Evolutionary conservation across 2,888 invertebrate genomes (phyloP).

Genomic region (Nematopogon swammerdamellus): DNA sequence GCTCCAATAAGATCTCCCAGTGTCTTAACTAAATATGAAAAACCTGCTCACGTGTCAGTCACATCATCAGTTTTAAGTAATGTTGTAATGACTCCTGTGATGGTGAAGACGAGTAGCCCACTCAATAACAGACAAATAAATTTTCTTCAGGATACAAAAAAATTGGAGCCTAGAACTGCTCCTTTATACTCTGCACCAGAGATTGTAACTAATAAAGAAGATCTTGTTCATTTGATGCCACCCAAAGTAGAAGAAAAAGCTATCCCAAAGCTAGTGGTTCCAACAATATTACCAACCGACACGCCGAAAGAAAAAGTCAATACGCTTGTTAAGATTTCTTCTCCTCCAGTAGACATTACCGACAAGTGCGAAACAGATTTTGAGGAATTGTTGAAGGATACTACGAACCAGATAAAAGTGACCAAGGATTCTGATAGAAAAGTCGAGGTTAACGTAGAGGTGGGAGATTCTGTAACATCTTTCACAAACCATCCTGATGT

Average conservation of each 20-base stretch:
- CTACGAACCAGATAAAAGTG: slow-evolving; percentile 47
- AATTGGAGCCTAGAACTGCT: too few relatives aligned
- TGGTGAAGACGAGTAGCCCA: slow-evolving; percentile 27
- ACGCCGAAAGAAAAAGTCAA: slow-evolving; percentile 17
- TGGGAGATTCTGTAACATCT: background rate
- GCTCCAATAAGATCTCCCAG: slow-evolving; percentile 32
- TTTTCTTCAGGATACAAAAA: too few relatives aligned
- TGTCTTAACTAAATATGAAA: slow-evolving; percentile 31
- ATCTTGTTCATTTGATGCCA: background rate
- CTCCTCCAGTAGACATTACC: slow-evolving; percentile 16
- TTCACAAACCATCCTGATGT: background rate
- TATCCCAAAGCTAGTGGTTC: slow-evolving; percentile 9
- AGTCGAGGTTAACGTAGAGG: slow-evolving; percentile 35
- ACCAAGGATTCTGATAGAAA: slow-evolving; percentile 40
- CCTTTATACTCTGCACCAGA: too few relatives aligned
- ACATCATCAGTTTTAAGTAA: slow-evolving; percentile 30
- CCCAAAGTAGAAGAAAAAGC: slow-evolving; percentile 16
- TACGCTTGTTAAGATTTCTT: slow-evolving; percentile 7
- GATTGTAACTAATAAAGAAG: too few relatives aligned
- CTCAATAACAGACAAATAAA: too few relatives aligned
- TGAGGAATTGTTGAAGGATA: slow-evolving; percentile 48
- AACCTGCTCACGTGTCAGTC: slow-evolving; percentile 23
- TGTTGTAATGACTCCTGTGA: slow-evolving; percentile 33
- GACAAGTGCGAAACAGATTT: slow-evolving; percentile 47
- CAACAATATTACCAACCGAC: slow-evolving; percentile 12